A percentile compares a stretch with the other conserved stretches of the same genome.
These are phyloP conservation scores for Heptranchias perlo DNA, from an alignment of 2,113 vertebrate species.

Conservation along the genomic window DNA sequence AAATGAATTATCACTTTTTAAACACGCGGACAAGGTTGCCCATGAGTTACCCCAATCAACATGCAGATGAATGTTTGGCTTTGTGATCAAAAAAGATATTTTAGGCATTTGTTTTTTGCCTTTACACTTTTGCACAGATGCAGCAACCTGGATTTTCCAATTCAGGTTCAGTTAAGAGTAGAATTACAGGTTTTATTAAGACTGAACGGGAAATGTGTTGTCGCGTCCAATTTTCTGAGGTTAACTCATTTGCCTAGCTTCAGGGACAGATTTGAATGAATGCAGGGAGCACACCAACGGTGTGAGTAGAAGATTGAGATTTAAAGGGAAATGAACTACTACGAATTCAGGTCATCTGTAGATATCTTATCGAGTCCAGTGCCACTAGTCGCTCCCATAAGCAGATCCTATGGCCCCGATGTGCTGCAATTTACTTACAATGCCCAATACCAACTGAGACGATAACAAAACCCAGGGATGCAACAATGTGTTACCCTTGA, in stretches of 20 bases:
- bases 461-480: background rate
- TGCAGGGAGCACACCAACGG: background rate
- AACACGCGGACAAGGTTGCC: background rate
- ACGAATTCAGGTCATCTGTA: background rate
- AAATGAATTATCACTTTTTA: background rate
- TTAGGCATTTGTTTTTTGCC: background rate
- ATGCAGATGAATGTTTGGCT: background rate
- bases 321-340: background rate
- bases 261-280: background rate
- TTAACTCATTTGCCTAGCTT: background rate
- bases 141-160: background rate
- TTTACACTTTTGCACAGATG: background rate
- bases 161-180: background rate
- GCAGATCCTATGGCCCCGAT: background rate
- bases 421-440: no score
- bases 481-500: background rate
- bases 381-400: background rate
- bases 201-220: background rate
- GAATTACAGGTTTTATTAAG: no score
- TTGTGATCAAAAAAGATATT: background rate
- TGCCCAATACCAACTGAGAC: no score
- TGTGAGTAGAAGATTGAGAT: background rate
- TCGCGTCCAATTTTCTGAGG: background rate
- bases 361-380: background rate
- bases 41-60: background rate